Evolutionary conservation across 2,888 invertebrate species (phyloP), one percentile per base, ranked within the genome.

Genomic region (Volucella bombylans): DNA sequence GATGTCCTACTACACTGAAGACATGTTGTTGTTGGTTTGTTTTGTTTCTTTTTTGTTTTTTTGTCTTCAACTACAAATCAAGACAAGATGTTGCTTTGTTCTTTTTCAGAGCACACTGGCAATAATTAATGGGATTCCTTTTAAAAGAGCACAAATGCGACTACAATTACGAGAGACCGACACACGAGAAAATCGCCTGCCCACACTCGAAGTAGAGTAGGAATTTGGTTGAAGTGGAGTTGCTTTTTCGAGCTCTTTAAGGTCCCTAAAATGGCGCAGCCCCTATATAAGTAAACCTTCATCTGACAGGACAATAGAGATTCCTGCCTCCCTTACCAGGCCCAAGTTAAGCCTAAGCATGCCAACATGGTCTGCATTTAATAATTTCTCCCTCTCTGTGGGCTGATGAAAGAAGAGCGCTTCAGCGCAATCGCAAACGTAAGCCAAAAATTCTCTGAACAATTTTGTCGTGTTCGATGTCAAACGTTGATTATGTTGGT

Each of bases 401-500:
- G 83, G 83, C 38, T 39, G 83, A 79, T 79, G 39, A 79, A 83
- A 79, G 83, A 65, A 55, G 9, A 68, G 62, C 65, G 71, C 64
- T 23, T 23, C 4, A 23, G 45, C 41, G 4, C 14, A n/a, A 65
- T 50, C 38, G 65, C 31, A 54, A 62, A 43, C 49, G 65, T 23
- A 23, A 23, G 23, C 23, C 4, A 23, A 83, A 74, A 82, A 59
- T 71, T 69, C 67, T n/a, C 65, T 4, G 23, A 68, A 78, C 68
- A 80, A 80, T 80, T 76, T 81, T 76, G 23, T 23, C 23, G 68
- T 85, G 85, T 85, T 85, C 85, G 85, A 85, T 85, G 85, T 85
- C 85, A 85, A 85, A 68, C n/a, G 85, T 76, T 85, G 85, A 85
- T 85, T 85, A 85, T 85, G 80, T 85, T 80, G 43, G 80, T 67